A percentile compares a stretch with the other conserved stretches of the same genome.
phyloP scores from a whole-genome alignment of 2,113 vertebrate genomes.

The Gallinago paraguaiae region DNA sequence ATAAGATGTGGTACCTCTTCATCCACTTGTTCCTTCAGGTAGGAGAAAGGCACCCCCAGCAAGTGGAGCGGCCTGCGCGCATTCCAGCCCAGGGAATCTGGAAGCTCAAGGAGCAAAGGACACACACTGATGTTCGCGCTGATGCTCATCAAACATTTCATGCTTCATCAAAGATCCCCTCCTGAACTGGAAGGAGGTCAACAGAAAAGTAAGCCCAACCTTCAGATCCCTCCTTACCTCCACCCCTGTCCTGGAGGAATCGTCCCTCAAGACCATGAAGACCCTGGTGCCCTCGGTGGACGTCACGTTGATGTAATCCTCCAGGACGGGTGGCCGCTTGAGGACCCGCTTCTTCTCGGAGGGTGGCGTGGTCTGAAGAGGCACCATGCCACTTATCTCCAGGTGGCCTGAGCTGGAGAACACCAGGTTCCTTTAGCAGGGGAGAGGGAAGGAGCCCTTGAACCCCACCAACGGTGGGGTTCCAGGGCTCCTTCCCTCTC shows the following conservation, averaged over 20 bases:
- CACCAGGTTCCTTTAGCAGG: background rate
- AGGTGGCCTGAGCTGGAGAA: background rate
- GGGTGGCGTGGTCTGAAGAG: constrained; percentile 32
- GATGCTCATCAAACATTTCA: background rate
- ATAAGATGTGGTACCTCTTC: constrained; percentile 75
- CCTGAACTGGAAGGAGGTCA: background rate
- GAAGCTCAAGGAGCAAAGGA: constrained; percentile 53
- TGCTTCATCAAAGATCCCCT: background rate
- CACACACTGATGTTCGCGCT: accelerated
- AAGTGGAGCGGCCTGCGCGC: constrained; percentile 79
- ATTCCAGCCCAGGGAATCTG: constrained; percentile 62
- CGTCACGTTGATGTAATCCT: constrained; percentile 91
- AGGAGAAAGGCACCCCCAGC: constrained; percentile 83
- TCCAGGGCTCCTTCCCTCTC: background rate
- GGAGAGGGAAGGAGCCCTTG: background rate
- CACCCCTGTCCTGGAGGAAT: constrained; percentile 36
- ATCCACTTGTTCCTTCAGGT: constrained; percentile 84
- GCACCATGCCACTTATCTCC: constrained; percentile 55
- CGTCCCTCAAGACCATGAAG: constrained; percentile 83
- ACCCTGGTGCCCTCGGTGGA: constrained; percentile 83
- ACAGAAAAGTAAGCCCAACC: background rate
- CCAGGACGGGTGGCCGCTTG: constrained; percentile 84
- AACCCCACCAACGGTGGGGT: background rate
- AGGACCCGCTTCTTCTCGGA: constrained; percentile 64
- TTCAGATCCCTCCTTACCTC: constrained; percentile 43